Evolutionary conservation across 2,888 invertebrate species (phyloP).

Genomic region (Synergus japonicus): DNA sequence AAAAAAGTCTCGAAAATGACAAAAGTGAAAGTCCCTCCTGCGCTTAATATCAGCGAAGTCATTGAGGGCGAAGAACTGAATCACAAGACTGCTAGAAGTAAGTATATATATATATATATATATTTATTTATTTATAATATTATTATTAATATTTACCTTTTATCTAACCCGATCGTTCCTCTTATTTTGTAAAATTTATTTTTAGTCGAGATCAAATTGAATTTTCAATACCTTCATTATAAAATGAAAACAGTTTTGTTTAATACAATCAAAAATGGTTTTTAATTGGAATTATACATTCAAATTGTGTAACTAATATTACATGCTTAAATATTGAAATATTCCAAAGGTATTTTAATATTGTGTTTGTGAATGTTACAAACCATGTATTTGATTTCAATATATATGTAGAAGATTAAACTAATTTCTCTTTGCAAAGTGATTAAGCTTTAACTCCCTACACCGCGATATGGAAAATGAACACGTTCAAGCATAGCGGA

Average conservation of each 20-base stretch:
- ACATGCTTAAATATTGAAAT: background rate
- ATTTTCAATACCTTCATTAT: background rate
- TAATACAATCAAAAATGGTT: no score
- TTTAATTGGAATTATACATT: no score
- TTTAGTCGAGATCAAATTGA: constrained; percentile 13
- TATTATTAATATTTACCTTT: background rate
- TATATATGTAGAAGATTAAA: background rate
- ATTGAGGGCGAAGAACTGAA: constrained; percentile 68
- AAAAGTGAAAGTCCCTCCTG: constrained; percentile 64
- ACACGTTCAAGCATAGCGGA: background rate
- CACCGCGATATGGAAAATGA: background rate
- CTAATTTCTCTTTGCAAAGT: background rate
- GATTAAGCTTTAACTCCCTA: background rate
- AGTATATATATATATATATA: constrained; percentile 52
- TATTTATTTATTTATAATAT: background rate
- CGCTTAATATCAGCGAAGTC: constrained; percentile 66
- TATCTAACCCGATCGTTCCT: constrained; percentile 14
- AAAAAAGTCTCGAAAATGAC: constrained; percentile 62
- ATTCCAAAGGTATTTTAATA: no score
- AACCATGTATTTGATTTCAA: background rate
- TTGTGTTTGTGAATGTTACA: no score
- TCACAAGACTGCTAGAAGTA: constrained; percentile 72
- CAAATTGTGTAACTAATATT: no score
- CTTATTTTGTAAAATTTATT: constrained; percentile 7
- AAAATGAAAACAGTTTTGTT: no score